Evolutionary conservation across 2,113 vertebrate species (phyloP).

Genomic region (Saguinus imperator): DNA sequence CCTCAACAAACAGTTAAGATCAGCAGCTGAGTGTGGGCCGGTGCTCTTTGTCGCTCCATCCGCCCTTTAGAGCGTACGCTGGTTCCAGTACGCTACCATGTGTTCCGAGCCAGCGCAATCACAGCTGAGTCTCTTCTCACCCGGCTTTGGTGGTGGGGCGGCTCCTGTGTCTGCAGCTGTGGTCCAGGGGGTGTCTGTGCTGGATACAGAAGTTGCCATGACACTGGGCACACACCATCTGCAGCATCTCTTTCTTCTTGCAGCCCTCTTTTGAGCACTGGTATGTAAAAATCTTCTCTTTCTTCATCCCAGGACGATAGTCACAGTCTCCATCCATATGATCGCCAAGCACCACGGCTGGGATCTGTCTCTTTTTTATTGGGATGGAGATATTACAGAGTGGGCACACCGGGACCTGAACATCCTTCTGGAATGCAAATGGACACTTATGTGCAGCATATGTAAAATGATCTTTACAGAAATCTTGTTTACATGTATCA

Average conservation of each 20-base stretch:
- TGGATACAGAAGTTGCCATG: slow-evolving; percentile 92
- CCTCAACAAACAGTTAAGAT: background rate
- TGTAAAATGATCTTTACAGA: slow-evolving; percentile 95
- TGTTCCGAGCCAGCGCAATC: fast-evolving
- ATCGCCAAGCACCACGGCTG: slow-evolving; percentile 91
- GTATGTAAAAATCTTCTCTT: slow-evolving; percentile 92
- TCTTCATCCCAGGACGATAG: slow-evolving; percentile 87
- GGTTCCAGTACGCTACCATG: no score
- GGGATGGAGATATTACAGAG: slow-evolving; percentile 91
- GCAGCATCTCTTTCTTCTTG: slow-evolving; percentile 94
- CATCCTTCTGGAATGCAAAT: slow-evolving; percentile 93
- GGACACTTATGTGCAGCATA: slow-evolving; percentile 90
- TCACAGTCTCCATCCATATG: slow-evolving; percentile 94
- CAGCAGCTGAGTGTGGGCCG: no score
- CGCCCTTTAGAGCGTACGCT: fast-evolving
- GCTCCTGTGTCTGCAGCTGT: slow-evolving; percentile 85
- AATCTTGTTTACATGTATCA: slow-evolving; percentile 91
- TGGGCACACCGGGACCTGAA: slow-evolving; percentile 95
- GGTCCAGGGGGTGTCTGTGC: slow-evolving; percentile 94
- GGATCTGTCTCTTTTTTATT: slow-evolving; percentile 89
- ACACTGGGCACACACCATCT: slow-evolving; percentile 90
- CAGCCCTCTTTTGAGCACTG: slow-evolving; percentile 92
- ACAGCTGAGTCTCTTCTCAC: slow-evolving; percentile 74
- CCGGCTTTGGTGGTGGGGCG: slow-evolving; percentile 84
- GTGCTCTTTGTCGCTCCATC: fast-evolving